Evolutionary conservation across 2,888 invertebrate species (phyloP), one percentile per base, ranked within the genome.

Genomic region (Julus scandinavius): DNA sequence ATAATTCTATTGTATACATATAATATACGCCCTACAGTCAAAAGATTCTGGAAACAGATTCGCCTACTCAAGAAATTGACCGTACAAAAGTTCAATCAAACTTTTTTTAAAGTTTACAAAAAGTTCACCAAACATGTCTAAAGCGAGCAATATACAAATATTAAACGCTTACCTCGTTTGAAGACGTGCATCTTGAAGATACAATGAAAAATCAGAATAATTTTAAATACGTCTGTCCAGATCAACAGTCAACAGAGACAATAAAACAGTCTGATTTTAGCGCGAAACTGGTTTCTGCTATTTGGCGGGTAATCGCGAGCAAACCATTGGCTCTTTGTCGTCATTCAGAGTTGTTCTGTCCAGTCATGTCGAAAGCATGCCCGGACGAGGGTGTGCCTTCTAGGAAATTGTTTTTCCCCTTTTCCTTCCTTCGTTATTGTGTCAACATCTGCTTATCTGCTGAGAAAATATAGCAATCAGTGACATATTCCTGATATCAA

Each of bases 161-260:
- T n/a, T n/a, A n/a, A n/a, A n/a, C n/a, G n/a, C 92, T 91, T 91
- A 93, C 93, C 93, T 91, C 93, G 91, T 90, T 94, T 94, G 3
- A 93, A 90, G 6, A 94, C 94, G 91, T 92, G 93, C 92, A 93
- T 92, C 63, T 17, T 85, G 40, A 85, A 85, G 9, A 85, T 29
- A 80, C 4, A 80, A 80, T 29, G 7, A 29, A 80, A 80, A 80
- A 20, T 38, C 40, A 7, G 40, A 40, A 17, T 85, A 40, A 13
- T n/a, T n/a, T 38, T 85, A 85, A 41, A 6, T 85, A 29, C 29
- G 40, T 85, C 80, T 5, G 13, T 29, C 20, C 80, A 5, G 13
- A 20, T 5, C 80, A 5, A 80, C 5, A 80, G 29, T 29, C n/a
- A 80, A 80, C n/a, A n/a, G 29, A 29, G 29, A 80, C 80, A 80